Evolutionary conservation across 1,140 invertebrate species (phyloP).

Genomic region (Ptiloglossa arizonensis): DNA sequence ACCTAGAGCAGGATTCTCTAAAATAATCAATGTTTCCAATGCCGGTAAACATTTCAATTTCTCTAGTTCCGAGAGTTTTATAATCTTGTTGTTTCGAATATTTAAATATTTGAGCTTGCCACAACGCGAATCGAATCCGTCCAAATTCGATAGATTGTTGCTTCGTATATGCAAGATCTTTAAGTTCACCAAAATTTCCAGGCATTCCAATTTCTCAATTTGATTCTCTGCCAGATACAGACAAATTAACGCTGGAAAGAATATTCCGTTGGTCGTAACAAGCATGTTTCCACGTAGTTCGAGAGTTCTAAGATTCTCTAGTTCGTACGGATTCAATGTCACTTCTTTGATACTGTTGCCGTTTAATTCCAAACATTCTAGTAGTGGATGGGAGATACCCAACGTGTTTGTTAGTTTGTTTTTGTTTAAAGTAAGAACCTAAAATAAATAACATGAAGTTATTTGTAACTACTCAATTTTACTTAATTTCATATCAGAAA

Average conservation of each 20-base stretch:
- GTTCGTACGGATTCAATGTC: conserved; percentile 22
- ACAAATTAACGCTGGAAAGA: conserved; percentile 31
- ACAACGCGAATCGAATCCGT: conserved; percentile 39
- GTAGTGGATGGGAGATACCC: conserved; percentile 31
- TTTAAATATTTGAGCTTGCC: conserved; percentile 40
- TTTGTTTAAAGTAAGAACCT: conserved; percentile 51
- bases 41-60: conserved; percentile 35
- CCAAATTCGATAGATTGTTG: conserved; percentile 48
- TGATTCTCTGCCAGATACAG: conserved; percentile 58
- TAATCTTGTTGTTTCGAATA: conserved; percentile 38
- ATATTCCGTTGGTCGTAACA: conserved; percentile 47
- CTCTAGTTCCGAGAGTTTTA: conserved; percentile 33
- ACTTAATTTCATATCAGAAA: not conserved
- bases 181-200: conserved; percentile 46
- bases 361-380: conserved; percentile 54
- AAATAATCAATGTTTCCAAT: conserved; percentile 41
- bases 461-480: not conserved
- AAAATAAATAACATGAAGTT: not conserved
- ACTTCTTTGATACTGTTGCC: conserved; percentile 48
- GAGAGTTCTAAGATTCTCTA: conserved; percentile 44
- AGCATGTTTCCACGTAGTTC: conserved; percentile 57
- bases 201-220: conserved; percentile 50
- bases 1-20: conserved; percentile 22
- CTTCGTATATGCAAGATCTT: conserved; percentile 46
- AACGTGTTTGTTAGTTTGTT: conserved; percentile 43